Base-by-base conservation (phyloP, 2,888 invertebrate species). In the Callosobruchus maculatus region DNA sequence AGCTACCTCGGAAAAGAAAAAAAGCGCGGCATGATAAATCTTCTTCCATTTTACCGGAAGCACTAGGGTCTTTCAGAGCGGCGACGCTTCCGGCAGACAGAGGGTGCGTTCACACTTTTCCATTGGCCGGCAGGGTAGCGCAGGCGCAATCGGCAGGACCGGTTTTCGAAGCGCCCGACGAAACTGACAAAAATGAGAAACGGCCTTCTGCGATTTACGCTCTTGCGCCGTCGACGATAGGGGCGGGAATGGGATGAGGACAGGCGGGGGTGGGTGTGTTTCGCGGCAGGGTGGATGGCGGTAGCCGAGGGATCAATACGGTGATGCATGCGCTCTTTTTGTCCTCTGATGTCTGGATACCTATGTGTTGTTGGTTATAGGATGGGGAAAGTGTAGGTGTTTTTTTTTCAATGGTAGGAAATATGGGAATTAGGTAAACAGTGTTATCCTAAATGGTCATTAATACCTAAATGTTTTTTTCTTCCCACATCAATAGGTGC, bases 41-140 rank as follows among this genome's bases (percentile, higher is more conserved):
- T 81, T 68, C 68, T 68, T 84, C 85, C 85, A 85, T 85, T 85
- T 85, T 85, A 81, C 78, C 85, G 85, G 84, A 85, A 85, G 84
- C 84, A 84, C 85, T 84, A 85, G 83, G 82, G 83, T 81, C 83
- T 83, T 82, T 84, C 84, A 84, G 84, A 84, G 84, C 21, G 68
- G 13, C 21, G 13, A 21, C 68, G 22, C 13, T 21, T 68, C 68
- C 68, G 68, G 68, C 22, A 68, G 68, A 21, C 22, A 68, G 68
- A 68, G 68, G 21, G 68, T 21, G 68, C 68, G 21, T 68, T 22
- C 68, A 7, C 68, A 68, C 68, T 68, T 22, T 68, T 68, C 68
- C 68, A 68, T 68, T 68, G 68, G 68, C 13, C 21, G 13, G 20
- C 21, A 21, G 7, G 3, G 5, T 18, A 0, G 22, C 68, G 68